Evolutionary conservation across 2,113 vertebrate genomes (phyloP), one percentile per base, ranked within the genome.

Genomic region (Ochotona princeps): DNA sequence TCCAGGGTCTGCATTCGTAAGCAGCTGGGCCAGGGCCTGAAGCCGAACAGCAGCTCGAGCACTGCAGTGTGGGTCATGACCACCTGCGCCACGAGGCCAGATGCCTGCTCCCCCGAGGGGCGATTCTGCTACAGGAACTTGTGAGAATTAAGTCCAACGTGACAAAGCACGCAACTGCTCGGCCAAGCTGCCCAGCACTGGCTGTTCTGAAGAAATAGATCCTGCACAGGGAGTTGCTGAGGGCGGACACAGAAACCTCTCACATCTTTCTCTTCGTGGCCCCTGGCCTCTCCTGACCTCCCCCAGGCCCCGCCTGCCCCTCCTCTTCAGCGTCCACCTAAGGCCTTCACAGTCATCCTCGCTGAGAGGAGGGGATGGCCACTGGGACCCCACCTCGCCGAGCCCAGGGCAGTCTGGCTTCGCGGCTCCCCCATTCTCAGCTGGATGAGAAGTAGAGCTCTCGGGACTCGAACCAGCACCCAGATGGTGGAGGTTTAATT

Each of bases 241-340:
- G 8, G 18, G 8, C 25, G 0, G 0, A 18, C 57, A 21, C 14
- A 21, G 1, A 18, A 26, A 21, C 11, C 11, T 1, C 0, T 9
- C 11, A 1, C 6, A 54, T 3, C 18, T 8, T 20, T 2, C 4
- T 32, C n/a, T 21, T 21, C 25, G 2, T 7, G 1, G 4, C 38
- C 10, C 38, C 70, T 2, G 1, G 20, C 35, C 3, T 17, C 3
- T 21, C 0, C 60, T 11, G 2, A 0, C 10, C 18, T 35, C 60
- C 20, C 1, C 17, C 1, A 20, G 35, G 60, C 49, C 6, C 6
- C 5, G 1, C 54, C 54, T 4, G 54, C 12, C 54, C 14, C 1
- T 13, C 54, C 13, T 23, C 14, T 28, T 5, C 0, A 6, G 54
- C 18, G 63, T 73, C n/a, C 18, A 23, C 18, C 15, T 5, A 5